Evolutionary conservation across 2,888 invertebrate species (phyloP).

Genomic region (Eupithecia insigniata): DNA sequence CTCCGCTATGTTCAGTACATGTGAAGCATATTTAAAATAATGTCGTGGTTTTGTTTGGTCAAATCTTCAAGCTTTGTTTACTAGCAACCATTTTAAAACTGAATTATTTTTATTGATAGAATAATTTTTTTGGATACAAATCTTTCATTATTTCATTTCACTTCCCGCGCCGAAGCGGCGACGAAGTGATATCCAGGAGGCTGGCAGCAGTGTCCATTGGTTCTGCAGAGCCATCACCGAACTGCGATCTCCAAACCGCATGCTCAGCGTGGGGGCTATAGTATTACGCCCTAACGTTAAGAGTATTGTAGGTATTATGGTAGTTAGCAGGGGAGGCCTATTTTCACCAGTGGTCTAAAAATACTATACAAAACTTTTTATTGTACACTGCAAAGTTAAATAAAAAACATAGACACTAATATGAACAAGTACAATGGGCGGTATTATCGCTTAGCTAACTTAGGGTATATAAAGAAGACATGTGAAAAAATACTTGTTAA

Average conservation of each 20-base stretch:
- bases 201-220: no score
- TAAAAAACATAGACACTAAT: no score
- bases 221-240: no score
- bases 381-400: no score
- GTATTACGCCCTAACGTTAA: not conserved
- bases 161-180: no score
- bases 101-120: not conserved
- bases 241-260: no score
- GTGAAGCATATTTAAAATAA: conserved; percentile 52
- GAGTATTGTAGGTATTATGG: no score
- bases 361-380: no score
- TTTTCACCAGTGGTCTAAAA: not conserved
- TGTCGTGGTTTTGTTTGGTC: conserved; percentile 40
- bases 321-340: not conserved
- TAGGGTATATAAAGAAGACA: not conserved
- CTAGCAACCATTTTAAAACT: not conserved
- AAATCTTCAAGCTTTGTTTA: conserved; percentile 6
- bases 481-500: not conserved
- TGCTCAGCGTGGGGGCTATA: not conserved
- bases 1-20: conserved; percentile 51
- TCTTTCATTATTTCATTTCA: not conserved
- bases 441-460: no score
- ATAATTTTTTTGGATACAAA: not conserved
- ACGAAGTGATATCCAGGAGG: no score
- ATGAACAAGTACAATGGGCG: no score